These are phyloP conservation scores for Stenopsyche tienmushanensis DNA, from an alignment of 1,140 invertebrate genomes.

Conservation along the genomic window DNA sequence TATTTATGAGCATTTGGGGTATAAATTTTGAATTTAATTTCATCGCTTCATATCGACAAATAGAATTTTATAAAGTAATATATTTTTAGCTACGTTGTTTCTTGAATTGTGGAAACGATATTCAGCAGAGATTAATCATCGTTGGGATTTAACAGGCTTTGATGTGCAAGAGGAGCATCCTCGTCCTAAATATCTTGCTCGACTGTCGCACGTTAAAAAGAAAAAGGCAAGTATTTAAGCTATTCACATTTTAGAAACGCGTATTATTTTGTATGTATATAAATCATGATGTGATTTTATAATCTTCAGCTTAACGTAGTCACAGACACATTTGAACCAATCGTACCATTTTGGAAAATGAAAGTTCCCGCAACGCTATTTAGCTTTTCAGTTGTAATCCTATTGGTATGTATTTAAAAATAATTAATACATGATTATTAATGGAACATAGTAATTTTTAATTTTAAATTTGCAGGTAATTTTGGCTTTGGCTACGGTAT, in stretches of 20 bases:
- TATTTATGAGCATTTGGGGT: constrained; percentile 98
- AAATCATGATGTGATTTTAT: no score
- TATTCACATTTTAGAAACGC: no score
- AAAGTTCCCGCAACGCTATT: constrained; percentile 79
- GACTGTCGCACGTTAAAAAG: constrained; percentile 72
- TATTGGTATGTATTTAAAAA: constrained; percentile 71
- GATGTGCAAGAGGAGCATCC: constrained; percentile 80
- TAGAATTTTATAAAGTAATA: no score
- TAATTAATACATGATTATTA: constrained; percentile 40
- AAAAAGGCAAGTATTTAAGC: constrained; percentile 51
- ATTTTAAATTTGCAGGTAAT: constrained; percentile 52
- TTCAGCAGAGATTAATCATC: constrained; percentile 83
- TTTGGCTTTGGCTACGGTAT: constrained; percentile 81
- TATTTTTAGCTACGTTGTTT: constrained; percentile 92
- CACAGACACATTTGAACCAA: constrained; percentile 78
- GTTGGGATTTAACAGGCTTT: constrained; percentile 85
- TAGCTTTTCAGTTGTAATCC: constrained; percentile 79
- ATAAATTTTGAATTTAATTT: no score
- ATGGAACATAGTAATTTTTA: constrained; percentile 6
- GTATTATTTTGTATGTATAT: background rate
- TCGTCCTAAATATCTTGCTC: constrained; percentile 64
- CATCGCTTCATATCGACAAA: no score
- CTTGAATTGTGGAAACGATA: constrained; percentile 91
- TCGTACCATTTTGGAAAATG: constrained; percentile 86
- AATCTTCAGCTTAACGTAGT: constrained; percentile 64